Evolutionary conservation across 2,888 invertebrate species (phyloP).

Genomic region (Limenitis camilla): DNA sequence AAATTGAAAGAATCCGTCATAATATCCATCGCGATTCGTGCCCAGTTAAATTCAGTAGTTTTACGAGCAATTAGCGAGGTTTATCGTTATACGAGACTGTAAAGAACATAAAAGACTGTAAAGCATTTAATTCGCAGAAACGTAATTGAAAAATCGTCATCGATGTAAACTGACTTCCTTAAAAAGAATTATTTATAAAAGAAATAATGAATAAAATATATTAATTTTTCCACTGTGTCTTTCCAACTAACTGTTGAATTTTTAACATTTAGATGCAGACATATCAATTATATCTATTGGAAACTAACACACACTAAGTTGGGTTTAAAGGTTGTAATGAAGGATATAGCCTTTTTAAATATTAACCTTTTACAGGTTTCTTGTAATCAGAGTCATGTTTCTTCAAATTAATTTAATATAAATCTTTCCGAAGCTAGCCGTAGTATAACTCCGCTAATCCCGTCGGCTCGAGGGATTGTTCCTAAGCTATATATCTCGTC

Average conservation of each 20-base stretch:
- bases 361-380: neutral
- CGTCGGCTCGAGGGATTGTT: constrained; percentile 9
- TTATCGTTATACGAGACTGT: constrained; percentile 28
- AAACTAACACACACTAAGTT: too few species aligned
- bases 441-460: constrained; percentile 6
- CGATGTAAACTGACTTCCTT: too few species aligned
- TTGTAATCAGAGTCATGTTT: neutral
- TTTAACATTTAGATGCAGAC: too few species aligned
- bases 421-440: neutral
- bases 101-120: too few species aligned
- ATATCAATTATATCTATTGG: constrained; percentile 4
- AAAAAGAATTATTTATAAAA: too few species aligned
- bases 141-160: too few species aligned
- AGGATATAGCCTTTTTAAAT: neutral
- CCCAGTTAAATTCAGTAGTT: constrained; percentile 19
- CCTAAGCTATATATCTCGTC: constrained; percentile 17
- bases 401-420: constrained; percentile 4
- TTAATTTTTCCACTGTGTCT: too few species aligned
- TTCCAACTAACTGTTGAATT: too few species aligned
- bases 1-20: neutral
- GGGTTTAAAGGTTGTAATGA: too few species aligned
- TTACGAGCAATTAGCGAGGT: constrained; percentile 32
- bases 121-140: too few species aligned
- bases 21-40: constrained; percentile 7
- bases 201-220: too few species aligned